Evolutionary conservation across 2,113 vertebrate species (phyloP).

Genomic region (Trogon surrucura): DNA sequence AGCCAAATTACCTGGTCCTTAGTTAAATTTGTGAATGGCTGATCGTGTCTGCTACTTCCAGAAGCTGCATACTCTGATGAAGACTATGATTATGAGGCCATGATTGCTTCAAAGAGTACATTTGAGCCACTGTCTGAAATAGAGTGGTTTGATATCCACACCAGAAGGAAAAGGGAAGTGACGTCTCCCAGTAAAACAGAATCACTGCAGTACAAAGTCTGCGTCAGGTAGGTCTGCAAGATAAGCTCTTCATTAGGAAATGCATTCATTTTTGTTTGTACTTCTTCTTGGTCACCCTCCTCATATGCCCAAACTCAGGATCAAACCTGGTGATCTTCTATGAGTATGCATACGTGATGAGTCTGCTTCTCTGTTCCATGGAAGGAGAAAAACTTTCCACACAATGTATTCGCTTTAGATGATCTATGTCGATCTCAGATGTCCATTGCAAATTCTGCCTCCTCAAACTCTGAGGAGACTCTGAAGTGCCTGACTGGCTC

Average conservation of each 20-base stretch:
- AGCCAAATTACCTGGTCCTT: neutral
- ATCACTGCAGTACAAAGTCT: constrained; percentile 65
- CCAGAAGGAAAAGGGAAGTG: constrained; percentile 68
- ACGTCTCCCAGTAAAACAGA: neutral
- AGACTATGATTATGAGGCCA: constrained; percentile 40
- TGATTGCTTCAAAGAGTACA: accelerated
- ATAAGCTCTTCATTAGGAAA: neutral
- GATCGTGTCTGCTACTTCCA: neutral
- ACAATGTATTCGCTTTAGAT: neutral
- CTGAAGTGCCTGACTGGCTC: neutral
- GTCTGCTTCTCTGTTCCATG: neutral
- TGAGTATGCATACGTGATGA: neutral
- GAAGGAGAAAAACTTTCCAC: neutral
- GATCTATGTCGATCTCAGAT: neutral
- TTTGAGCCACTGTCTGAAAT: constrained; percentile 21
- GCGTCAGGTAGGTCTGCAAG: constrained; percentile 65
- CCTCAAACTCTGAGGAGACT: neutral
- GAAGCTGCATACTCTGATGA: constrained; percentile 4
- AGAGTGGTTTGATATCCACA: constrained; percentile 75
- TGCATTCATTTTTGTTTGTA: neutral
- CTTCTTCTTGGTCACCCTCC: neutral
- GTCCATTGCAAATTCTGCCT: neutral
- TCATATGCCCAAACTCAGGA: neutral
- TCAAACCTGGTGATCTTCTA: neutral
- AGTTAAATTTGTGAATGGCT: neutral